Evolutionary conservation across 1,140 invertebrate species (phyloP).

Genomic region (Rhysida immarginata): DNA sequence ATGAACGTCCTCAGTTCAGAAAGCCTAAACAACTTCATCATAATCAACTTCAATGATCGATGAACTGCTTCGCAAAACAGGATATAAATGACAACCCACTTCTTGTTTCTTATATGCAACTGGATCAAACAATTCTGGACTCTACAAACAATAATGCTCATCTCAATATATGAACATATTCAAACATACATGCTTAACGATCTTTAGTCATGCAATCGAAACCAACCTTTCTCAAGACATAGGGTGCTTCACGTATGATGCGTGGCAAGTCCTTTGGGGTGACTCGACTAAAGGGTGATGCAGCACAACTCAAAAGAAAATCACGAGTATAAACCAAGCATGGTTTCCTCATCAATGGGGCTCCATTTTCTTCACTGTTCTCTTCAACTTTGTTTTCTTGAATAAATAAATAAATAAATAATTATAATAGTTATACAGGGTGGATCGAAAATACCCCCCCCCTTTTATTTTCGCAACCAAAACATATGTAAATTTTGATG

Average conservation of each 20-base stretch:
- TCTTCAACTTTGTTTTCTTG: too few species aligned
- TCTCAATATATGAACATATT: not conserved
- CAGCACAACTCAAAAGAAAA: slow-evolving; percentile 13
- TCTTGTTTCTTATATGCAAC: slow-evolving; percentile 1
- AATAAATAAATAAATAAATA: too few species aligned
- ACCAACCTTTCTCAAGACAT: slow-evolving; percentile 1
- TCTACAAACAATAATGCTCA: not conserved
- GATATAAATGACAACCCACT: not conserved
- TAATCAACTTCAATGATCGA: too few species aligned
- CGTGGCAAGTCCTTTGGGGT: slow-evolving; percentile 4
- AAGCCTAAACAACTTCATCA: too few species aligned
- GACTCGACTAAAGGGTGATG: slow-evolving; percentile 11
- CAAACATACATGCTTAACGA: not conserved
- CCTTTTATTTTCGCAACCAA: too few species aligned
- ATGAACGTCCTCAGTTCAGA: too few species aligned
- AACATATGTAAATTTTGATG: too few species aligned
- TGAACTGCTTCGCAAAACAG: not conserved
- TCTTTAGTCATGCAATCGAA: not conserved
- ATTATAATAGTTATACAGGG: too few species aligned
- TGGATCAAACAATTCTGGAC: slow-evolving; percentile 3
- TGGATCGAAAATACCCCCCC: too few species aligned
- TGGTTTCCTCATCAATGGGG: not conserved
- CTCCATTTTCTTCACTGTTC: too few species aligned
- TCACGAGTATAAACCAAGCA: slow-evolving; percentile 11
- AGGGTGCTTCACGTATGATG: not conserved